phyloP scores from a whole-genome alignment of 1,140 invertebrate genomes.

The Antheraea mylitta region DNA sequence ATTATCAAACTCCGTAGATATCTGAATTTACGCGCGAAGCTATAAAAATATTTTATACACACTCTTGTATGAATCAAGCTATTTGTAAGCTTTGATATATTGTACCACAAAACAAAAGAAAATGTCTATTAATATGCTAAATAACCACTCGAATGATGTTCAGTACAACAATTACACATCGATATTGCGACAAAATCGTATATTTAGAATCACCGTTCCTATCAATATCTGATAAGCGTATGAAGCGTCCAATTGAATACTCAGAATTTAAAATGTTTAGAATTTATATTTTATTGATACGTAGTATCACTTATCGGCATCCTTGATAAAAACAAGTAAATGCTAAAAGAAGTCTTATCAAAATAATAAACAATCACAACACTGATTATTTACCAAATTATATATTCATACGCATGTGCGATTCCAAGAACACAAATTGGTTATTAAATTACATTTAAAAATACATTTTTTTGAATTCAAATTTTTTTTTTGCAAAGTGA shows the following conservation, averaged over 20 bases:
- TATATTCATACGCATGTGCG: no score
- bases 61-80: neutral
- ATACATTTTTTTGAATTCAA: no score
- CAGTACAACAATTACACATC: slow-evolving; percentile 9
- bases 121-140: neutral
- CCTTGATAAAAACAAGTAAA: neutral
- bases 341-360: neutral
- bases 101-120: neutral
- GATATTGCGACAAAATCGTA: slow-evolving; percentile 49
- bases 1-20: neutral
- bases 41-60: neutral
- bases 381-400: neutral
- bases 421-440: no score
- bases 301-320: slow-evolving; percentile 7
- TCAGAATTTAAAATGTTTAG: slow-evolving; percentile 37
- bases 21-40: neutral
- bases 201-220: slow-evolving; percentile 31
- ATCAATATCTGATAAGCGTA: slow-evolving; percentile 44
- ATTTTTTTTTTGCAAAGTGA: no score
- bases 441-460: no score
- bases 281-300: slow-evolving; percentile 17
- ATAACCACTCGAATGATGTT: neutral
- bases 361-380: slow-evolving; percentile 9
- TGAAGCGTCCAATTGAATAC: slow-evolving; percentile 40
- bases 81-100: neutral